phyloP scores from a whole-genome alignment of 2,797 vertebrate species.

The Leptatherina wallacei region DNA sequence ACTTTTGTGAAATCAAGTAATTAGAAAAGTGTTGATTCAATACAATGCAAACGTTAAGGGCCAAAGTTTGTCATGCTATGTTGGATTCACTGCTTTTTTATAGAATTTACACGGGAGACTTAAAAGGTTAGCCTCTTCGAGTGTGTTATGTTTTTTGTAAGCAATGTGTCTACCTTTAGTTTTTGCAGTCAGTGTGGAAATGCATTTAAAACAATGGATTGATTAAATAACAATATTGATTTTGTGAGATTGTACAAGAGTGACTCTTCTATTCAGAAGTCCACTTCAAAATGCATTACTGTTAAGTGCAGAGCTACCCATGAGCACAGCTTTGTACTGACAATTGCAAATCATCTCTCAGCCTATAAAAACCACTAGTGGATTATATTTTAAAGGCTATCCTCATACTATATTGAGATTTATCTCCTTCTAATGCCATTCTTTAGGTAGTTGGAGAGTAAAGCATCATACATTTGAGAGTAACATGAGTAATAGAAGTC shows the following conservation, averaged over 20 bases:
- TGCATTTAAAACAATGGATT: slow-evolving; percentile 27
- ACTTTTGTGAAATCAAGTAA: slow-evolving; percentile 3
- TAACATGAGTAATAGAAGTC: background rate
- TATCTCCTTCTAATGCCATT: background rate
- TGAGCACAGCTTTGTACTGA: background rate
- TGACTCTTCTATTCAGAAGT: slow-evolving; percentile 3
- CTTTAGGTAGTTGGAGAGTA: background rate
- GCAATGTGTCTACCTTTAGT: background rate
- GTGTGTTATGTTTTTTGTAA: background rate
- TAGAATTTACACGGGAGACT: background rate
- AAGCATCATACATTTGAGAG: background rate
- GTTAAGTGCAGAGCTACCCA: slow-evolving; percentile 3
- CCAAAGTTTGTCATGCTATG: background rate
- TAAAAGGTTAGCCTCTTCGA: background rate
- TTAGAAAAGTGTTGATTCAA: slow-evolving; percentile 15
- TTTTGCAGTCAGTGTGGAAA: slow-evolving; percentile 13
- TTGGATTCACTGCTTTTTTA: slow-evolving; percentile 1
- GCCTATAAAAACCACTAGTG: background rate
- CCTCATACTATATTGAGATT: background rate
- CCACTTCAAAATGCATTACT: slow-evolving; percentile 6
- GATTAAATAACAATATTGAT: slow-evolving; percentile 6
- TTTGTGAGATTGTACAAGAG: slow-evolving; percentile 9
- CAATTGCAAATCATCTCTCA: slow-evolving; percentile 21
- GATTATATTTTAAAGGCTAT: background rate
- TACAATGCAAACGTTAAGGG: slow-evolving; percentile 15